A percentile compares a stretch with the other conserved stretches of the same genome.
These are phyloP conservation scores for Sesia apiformis DNA, from an alignment of 2,888 invertebrate species.

Conservation along the genomic window DNA sequence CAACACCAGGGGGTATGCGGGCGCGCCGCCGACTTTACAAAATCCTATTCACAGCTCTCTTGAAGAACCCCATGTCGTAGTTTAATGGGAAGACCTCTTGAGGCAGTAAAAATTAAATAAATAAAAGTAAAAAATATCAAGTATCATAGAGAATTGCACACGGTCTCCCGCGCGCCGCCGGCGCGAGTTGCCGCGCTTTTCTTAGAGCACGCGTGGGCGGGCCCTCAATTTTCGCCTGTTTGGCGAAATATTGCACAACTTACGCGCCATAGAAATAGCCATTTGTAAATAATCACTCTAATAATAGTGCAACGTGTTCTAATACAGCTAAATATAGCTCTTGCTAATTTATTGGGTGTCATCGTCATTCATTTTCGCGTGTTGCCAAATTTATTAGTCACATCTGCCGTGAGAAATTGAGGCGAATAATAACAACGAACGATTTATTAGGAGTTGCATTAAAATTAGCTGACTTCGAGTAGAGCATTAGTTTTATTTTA, in stretches of 20 bases:
- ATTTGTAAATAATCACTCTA: constrained; percentile 30
- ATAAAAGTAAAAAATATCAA: too few relatives aligned
- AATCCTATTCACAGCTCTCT: too few relatives aligned
- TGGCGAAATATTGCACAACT: constrained; percentile 45
- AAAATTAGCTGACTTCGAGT: too few relatives aligned
- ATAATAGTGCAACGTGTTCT: constrained; percentile 5
- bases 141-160: constrained; percentile 23
- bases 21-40: too few relatives aligned
- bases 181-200: constrained; percentile 24
- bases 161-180: constrained; percentile 9
- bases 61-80: too few relatives aligned
- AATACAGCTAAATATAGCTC: not conserved
- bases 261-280: constrained; percentile 27
- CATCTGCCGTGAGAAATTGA: not conserved
- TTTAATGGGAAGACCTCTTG: too few relatives aligned
- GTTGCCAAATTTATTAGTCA: not conserved
- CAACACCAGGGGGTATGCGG: too few relatives aligned
- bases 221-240: constrained; percentile 43
- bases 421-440: too few relatives aligned
- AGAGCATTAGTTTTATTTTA: too few relatives aligned
- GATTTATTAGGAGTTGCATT: too few relatives aligned
- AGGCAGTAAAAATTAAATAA: too few relatives aligned
- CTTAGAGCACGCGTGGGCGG: constrained; percentile 41
- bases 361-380: not conserved
- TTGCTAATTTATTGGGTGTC: not conserved